A percentile compares a stretch with the other conserved stretches of the same genome.
Conservation (phyloP, 1,140 invertebrate genomes). For the Lordiphosa clarofinis region DNA sequence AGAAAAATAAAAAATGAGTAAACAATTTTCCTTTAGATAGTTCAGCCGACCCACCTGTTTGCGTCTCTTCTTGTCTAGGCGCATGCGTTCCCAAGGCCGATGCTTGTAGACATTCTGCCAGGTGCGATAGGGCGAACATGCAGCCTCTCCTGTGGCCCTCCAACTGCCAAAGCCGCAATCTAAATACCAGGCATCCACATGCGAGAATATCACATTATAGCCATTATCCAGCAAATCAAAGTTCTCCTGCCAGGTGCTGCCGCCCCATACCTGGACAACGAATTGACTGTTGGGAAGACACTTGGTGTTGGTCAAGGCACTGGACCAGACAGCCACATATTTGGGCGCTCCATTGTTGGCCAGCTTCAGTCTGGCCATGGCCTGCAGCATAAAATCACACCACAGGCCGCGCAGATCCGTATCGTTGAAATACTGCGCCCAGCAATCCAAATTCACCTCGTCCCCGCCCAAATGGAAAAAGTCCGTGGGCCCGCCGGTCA, state of each 20-base stretch:
- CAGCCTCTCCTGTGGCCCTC: slow-evolving; percentile 84
- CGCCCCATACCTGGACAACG: slow-evolving; percentile 88
- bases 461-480: slow-evolving; percentile 91
- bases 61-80: slow-evolving; percentile 57
- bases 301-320: slow-evolving; percentile 87
- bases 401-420: slow-evolving; percentile 88
- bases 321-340: slow-evolving; percentile 88
- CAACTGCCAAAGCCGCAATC: slow-evolving; percentile 91
- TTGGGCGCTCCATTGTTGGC: slow-evolving; percentile 85
- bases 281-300: slow-evolving; percentile 83
- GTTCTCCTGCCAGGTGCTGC: slow-evolving; percentile 88
- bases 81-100: slow-evolving; percentile 84
- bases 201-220: slow-evolving; percentile 89
- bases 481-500: slow-evolving; percentile 84
- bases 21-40: background rate
- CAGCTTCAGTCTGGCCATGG: slow-evolving; percentile 82
- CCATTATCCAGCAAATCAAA: slow-evolving; percentile 86
- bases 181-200: slow-evolving; percentile 92
- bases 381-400: slow-evolving; percentile 87
- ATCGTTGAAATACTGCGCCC: slow-evolving; percentile 87
- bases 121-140: slow-evolving; percentile 89
- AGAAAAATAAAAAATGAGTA: background rate
- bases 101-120: slow-evolving; percentile 93
- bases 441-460: slow-evolving; percentile 89
- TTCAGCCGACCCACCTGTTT: slow-evolving; percentile 53